Evolutionary conservation across 2,888 invertebrate genomes (phyloP).

Genomic region (Hipparchia sbordonii): DNA sequence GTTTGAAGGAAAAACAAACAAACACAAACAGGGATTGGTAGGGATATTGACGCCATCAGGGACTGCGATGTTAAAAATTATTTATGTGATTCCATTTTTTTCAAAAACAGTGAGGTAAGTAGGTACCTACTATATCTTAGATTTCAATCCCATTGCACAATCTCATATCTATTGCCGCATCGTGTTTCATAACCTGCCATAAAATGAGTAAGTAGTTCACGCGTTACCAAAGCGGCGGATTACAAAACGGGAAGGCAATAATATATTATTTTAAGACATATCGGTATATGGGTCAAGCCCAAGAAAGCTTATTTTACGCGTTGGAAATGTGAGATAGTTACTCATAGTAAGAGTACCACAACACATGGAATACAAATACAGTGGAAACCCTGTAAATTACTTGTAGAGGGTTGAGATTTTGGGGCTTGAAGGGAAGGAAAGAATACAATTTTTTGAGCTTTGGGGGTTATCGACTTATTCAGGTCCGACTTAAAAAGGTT

Average conservation of each 20-base stretch:
- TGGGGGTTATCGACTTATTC: no score
- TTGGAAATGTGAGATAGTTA: slow-evolving; percentile 21
- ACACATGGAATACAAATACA: no score
- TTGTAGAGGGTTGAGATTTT: no score
- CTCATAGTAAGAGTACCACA: neutral
- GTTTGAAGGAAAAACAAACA: no score
- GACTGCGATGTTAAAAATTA: no score
- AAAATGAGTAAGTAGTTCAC: slow-evolving; percentile 18
- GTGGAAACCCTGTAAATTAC: no score
- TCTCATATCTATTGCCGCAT: neutral
- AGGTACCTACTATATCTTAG: neutral
- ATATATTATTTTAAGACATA: slow-evolving; percentile 21
- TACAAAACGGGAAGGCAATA: slow-evolving; percentile 18
- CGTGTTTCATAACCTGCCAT: slow-evolving; percentile 10
- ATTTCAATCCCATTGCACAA: neutral
- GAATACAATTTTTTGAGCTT: no score
- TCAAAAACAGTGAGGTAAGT: neutral
- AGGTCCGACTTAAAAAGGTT: no score
- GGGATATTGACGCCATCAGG: no score
- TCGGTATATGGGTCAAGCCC: slow-evolving; percentile 29
- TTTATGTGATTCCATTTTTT: no score
- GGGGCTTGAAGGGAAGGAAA: no score
- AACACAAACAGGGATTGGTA: no score
- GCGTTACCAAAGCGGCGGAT: slow-evolving; percentile 8
- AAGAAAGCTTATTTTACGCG: slow-evolving; percentile 21